These are phyloP conservation scores for Ormyrus rosae DNA, from an alignment of 2,888 invertebrate species.

Conservation along the genomic window DNA sequence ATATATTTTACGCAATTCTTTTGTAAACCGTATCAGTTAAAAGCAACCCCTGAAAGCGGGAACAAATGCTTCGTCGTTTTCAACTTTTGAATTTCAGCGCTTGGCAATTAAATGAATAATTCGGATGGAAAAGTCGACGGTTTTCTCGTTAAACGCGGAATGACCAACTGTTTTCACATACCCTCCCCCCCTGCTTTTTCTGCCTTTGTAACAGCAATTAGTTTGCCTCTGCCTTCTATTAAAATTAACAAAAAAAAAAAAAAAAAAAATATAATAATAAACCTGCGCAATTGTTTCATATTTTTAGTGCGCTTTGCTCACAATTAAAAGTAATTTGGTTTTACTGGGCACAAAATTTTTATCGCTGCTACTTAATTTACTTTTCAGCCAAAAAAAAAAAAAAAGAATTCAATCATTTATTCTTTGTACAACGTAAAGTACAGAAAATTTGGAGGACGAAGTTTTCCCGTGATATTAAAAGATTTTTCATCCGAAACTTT, in stretches of 20 bases:
- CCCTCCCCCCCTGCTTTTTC: background rate
- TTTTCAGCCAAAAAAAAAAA: background rate
- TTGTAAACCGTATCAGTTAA: no score
- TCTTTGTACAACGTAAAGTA: conserved; percentile 21
- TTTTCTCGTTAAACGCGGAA: conserved; percentile 17
- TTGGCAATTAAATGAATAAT: conserved; percentile 40
- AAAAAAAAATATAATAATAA: no score
- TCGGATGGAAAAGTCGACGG: background rate
- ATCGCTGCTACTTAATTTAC: no score
- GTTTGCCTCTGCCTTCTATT: background rate
- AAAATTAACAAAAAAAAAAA: background rate
- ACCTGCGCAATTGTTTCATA: no score
- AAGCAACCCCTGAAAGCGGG: background rate
- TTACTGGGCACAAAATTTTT: no score
- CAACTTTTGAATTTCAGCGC: conserved; percentile 37
- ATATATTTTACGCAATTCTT: no score
- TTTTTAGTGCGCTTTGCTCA: no score
- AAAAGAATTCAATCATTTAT: conserved; percentile 21
- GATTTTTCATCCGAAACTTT: conserved; percentile 47
- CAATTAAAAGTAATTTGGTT: no score
- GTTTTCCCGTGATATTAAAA: conserved; percentile 42
- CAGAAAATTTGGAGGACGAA: conserved; percentile 38
- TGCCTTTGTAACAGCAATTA: background rate
- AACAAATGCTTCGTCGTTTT: conserved; percentile 29
- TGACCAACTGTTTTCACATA: conserved; percentile 5